Evolutionary conservation across 1,140 invertebrate genomes (phyloP).

Genomic region (Nasonia giraulti): DNA sequence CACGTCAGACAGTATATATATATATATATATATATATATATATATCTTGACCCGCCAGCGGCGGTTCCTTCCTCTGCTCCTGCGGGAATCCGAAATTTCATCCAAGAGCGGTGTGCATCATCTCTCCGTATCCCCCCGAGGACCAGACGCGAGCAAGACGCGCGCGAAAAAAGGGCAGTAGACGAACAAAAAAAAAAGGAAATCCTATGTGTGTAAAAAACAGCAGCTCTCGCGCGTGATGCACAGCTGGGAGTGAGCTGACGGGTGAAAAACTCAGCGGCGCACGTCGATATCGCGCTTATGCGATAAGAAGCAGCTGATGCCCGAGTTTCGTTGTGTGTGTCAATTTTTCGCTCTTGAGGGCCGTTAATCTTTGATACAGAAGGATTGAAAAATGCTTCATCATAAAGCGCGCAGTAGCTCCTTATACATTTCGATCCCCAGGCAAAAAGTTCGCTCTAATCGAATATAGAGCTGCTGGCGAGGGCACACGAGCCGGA

Average conservation of each 20-base stretch:
- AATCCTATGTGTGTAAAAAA: not conserved
- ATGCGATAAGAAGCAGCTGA: no score
- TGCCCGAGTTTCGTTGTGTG: no score
- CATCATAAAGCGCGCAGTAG: not conserved
- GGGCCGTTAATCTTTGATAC: not conserved
- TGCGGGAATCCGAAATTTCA: constrained; percentile 40
- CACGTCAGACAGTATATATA: constrained; percentile 22
- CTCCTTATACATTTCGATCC: not conserved
- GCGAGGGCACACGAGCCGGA: constrained; percentile 33
- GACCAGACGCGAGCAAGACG: constrained; percentile 3
- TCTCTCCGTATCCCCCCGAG: not conserved
- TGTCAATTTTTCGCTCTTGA: not conserved
- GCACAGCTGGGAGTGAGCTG: no score
- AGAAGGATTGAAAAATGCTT: not conserved
- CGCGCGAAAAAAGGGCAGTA: not conserved
- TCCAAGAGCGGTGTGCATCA: constrained; percentile 20
- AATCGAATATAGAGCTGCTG: not conserved
- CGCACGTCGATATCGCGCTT: no score
- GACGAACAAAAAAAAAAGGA: not conserved
- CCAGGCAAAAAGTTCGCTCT: not conserved
- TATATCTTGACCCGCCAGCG: constrained; percentile 34
- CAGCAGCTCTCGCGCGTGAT: no score
- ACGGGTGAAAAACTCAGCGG: no score
- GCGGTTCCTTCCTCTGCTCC: constrained; percentile 43
- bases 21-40: not conserved